Conservation (phyloP, 2,888 invertebrate genomes). For the Stegana nigrithorax region DNA sequence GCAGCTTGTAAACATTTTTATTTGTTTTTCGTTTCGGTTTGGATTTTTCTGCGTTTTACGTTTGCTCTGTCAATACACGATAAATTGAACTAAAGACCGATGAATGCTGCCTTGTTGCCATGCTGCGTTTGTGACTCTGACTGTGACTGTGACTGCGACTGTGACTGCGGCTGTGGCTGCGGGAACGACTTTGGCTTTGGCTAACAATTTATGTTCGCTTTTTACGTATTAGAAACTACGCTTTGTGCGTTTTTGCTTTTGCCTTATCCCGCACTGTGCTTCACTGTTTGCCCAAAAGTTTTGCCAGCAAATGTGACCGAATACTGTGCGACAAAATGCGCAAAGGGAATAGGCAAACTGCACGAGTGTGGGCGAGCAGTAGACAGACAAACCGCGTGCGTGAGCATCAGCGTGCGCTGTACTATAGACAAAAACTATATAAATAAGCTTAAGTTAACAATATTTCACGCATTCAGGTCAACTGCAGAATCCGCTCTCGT, state of each 20-base stretch:
- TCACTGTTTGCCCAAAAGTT: too few relatives aligned
- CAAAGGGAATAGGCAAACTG: too few relatives aligned
- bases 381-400: background rate
- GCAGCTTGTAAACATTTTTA: constrained; percentile 5
- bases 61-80: constrained; percentile 1
- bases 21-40: background rate
- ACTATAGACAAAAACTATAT: background rate
- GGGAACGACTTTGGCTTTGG: background rate
- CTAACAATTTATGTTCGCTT: constrained; percentile 8
- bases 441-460: constrained; percentile 10
- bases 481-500: background rate
- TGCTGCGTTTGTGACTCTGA: too few relatives aligned
- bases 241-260: too few relatives aligned
- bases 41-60: background rate
- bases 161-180: too few relatives aligned
- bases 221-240: background rate
- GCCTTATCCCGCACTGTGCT: background rate
- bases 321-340: too few relatives aligned
- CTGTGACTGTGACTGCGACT: too few relatives aligned
- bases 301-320: too few relatives aligned
- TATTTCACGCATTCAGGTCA: constrained; percentile 2
- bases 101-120: too few relatives aligned
- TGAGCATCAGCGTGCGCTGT: background rate
- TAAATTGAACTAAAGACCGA: constrained; percentile 7
- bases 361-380: background rate